A percentile compares a stretch with the other conserved stretches of the same genome.
Evolutionary conservation across 2,797 vertebrate genomes (phyloP).

Genomic region (Macroramphosus scolopax): DNA sequence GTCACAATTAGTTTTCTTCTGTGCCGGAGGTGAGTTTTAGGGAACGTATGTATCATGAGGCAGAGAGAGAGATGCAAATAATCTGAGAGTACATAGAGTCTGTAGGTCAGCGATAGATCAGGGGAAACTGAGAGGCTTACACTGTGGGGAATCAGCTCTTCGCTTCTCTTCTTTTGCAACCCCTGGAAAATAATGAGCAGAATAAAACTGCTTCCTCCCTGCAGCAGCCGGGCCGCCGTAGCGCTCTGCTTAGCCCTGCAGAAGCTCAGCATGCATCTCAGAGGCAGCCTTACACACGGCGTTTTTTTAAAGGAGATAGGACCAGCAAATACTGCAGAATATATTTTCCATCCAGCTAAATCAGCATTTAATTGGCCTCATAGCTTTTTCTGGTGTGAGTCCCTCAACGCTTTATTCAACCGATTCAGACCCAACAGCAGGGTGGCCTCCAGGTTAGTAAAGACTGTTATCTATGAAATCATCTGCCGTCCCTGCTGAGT

Average conservation of each 20-base stretch:
- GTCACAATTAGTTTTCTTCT: slow-evolving; percentile 45
- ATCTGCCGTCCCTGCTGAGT: too few species aligned
- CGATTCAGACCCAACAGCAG: slow-evolving; percentile 21
- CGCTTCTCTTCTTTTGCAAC: slow-evolving; percentile 15
- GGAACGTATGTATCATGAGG: slow-evolving; percentile 23
- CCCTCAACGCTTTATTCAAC: background rate
- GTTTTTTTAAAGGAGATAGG: slow-evolving; percentile 42
- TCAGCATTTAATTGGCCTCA: slow-evolving; percentile 52
- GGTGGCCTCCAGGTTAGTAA: too few species aligned
- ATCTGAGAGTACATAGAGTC: slow-evolving; percentile 27
- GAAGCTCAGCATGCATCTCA: slow-evolving; percentile 23
- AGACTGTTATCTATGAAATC: slow-evolving; percentile 31
- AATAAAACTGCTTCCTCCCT: slow-evolving; percentile 24
- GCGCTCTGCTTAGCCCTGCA: slow-evolving; percentile 13
- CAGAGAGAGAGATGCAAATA: slow-evolving; percentile 26
- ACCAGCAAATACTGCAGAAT: slow-evolving; percentile 36
- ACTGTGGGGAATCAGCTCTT: slow-evolving; percentile 19
- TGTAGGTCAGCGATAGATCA: slow-evolving; percentile 51
- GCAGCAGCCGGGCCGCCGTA: slow-evolving; percentile 1
- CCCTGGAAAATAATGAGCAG: slow-evolving; percentile 49
- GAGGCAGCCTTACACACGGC: slow-evolving; percentile 15
- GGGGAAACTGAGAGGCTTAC: slow-evolving; percentile 26
- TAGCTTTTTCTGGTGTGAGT: slow-evolving; percentile 23
- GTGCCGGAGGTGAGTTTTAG: slow-evolving; percentile 43
- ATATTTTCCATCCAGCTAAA: slow-evolving; percentile 44